These are phyloP conservation scores for Leptobrachium leishanense DNA, from an alignment of 2,113 vertebrate genomes.

Conservation along the genomic window DNA sequence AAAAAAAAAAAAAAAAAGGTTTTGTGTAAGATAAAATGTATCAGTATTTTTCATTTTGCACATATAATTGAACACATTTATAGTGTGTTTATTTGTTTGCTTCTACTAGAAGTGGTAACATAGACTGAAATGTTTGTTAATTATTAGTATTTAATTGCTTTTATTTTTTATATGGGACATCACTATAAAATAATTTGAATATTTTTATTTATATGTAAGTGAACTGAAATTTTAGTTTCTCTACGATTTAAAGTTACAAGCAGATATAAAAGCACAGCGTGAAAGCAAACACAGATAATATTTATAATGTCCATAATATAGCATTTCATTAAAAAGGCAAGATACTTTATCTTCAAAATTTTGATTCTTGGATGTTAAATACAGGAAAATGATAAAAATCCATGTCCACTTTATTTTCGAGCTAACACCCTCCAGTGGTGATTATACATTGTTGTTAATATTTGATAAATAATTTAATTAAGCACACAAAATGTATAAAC, in stretches of 20 bases:
- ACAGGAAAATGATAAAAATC: slow-evolving; percentile 50
- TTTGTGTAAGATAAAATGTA: slow-evolving; percentile 57
- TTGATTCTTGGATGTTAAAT: slow-evolving; percentile 59
- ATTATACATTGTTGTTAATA: not conserved
- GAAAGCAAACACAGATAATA: slow-evolving; percentile 58
- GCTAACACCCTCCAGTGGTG: slow-evolving; percentile 55
- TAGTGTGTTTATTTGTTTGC: slow-evolving; percentile 62
- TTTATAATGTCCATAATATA: slow-evolving; percentile 52
- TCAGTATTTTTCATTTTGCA: slow-evolving; percentile 74
- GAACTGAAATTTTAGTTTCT: slow-evolving; percentile 55
- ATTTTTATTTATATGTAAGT: slow-evolving; percentile 54
- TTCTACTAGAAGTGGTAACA: slow-evolving; percentile 61
- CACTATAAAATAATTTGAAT: slow-evolving; percentile 55
- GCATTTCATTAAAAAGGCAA: slow-evolving; percentile 51
- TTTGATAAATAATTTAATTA: slow-evolving; percentile 25
- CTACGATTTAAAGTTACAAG: slow-evolving; percentile 51
- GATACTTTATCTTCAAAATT: slow-evolving; percentile 48
- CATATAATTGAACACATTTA: slow-evolving; percentile 66
- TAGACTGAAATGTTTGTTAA: slow-evolving; percentile 51
- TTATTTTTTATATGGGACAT: slow-evolving; percentile 15
- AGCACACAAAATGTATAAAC: slow-evolving; percentile 22
- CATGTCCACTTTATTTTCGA: slow-evolving; percentile 60
- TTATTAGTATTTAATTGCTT: not conserved
- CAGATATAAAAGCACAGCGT: slow-evolving; percentile 72
- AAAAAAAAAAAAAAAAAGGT: slow-evolving; percentile 51